Conservation (phyloP, 2,113 vertebrate genomes). For the Willisornis vidua region DNA sequence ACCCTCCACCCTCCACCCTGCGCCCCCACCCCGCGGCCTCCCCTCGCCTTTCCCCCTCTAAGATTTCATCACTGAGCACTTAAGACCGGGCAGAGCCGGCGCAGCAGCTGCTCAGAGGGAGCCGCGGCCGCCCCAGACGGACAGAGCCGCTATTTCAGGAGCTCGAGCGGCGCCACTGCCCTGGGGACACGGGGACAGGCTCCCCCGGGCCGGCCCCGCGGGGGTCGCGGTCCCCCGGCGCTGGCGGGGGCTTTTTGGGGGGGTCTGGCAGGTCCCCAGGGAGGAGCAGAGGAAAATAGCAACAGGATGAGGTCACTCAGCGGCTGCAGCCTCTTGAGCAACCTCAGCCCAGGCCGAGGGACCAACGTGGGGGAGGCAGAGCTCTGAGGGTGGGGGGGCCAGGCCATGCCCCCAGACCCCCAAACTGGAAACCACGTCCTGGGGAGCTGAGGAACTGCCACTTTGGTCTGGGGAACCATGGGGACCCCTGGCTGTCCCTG, state of each 20-base stretch:
- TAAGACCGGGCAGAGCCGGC: not conserved
- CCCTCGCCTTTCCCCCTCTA: not conserved
- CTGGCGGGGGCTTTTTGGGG: not conserved
- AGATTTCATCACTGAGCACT: not conserved
- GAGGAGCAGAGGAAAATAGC: conserved; percentile 5
- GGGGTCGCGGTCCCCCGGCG: not conserved
- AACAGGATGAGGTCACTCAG: conserved; percentile 13
- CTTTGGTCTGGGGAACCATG: accelerated
- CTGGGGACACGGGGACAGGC: not conserved
- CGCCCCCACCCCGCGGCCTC: not conserved
- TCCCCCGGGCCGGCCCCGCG: accelerated
- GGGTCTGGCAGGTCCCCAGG: not conserved
- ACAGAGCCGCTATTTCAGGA: not conserved
- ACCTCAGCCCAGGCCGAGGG: not conserved
- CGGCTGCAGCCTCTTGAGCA: conserved; percentile 37
- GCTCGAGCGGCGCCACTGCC: not conserved
- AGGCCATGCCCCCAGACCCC: not conserved
- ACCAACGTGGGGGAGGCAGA: not conserved
- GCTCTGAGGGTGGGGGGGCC: accelerated
- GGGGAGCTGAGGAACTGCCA: not conserved
- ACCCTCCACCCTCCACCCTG: not conserved
- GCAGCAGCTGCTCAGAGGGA: conserved; percentile 19
- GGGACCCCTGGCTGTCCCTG: not conserved
- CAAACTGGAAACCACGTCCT: accelerated
- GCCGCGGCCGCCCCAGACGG: not conserved